A percentile compares a stretch with the other conserved stretches of the same genome.
These are phyloP conservation scores for Scolanthus callimorphus DNA, from an alignment of 92 coral and sea anemone genomes.

Conservation along the genomic window DNA sequence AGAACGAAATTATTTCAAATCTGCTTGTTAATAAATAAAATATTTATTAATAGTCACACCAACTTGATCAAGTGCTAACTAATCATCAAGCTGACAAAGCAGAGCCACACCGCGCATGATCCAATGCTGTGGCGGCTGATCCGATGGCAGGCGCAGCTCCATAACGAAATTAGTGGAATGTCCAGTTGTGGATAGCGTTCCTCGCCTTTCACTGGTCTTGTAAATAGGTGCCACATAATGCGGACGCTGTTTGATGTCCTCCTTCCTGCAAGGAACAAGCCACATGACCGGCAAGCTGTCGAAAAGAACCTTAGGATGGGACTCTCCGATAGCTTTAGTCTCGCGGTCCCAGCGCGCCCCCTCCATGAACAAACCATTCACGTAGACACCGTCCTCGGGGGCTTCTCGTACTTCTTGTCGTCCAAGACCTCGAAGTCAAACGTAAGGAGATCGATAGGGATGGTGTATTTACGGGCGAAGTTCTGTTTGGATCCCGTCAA, in stretches of 20 bases:
- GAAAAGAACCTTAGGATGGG: slow-evolving; percentile 79
- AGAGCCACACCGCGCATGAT: slow-evolving; percentile 99
- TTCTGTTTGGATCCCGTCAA: slow-evolving; percentile 98
- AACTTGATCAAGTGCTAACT: too few relatives aligned
- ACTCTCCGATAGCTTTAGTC: slow-evolving; percentile 80
- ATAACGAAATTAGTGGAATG: slow-evolving; percentile 99
- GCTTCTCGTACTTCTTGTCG: slow-evolving; percentile 79
- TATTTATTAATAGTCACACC: too few relatives aligned
- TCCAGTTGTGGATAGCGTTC: slow-evolving; percentile 97
- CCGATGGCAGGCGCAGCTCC: slow-evolving; percentile 99
- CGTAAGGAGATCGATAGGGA: slow-evolving; percentile 90
- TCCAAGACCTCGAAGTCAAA: slow-evolving; percentile 92
- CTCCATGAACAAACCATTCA: slow-evolving; percentile 92
- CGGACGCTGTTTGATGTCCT: slow-evolving; percentile 74
- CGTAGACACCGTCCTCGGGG: slow-evolving; percentile 97
- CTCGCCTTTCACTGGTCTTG: slow-evolving; percentile 97
- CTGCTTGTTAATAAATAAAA: too few relatives aligned
- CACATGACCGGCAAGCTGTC: slow-evolving; percentile 94
- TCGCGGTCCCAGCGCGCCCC: slow-evolving; percentile 97
- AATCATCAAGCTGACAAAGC: slow-evolving; percentile 95
- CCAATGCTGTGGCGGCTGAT: slow-evolving; percentile 99
- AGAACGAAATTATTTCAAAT: too few relatives aligned
- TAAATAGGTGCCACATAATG: slow-evolving; percentile 96
- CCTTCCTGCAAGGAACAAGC: slow-evolving; percentile 95
- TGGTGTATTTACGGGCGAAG: slow-evolving; percentile 95